Evolutionary conservation across 2,888 invertebrate genomes (phyloP), one percentile per base, ranked within the genome.

Genomic region (Andrena minutula): DNA sequence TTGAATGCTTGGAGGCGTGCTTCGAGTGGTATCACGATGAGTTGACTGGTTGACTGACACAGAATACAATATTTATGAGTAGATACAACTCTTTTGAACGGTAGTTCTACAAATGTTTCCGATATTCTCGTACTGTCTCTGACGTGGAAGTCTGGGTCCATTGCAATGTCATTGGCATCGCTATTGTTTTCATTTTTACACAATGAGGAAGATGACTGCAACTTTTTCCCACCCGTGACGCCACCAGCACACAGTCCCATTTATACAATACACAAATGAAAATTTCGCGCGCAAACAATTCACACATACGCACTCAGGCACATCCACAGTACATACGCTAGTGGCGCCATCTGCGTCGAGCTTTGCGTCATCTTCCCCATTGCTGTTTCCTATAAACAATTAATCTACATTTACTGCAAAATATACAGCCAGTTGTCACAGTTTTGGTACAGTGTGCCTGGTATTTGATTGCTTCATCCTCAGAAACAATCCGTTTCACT

Each of bases 1-100:
- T 74, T 76, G 23, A 69, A 83, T 10, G 66, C 76, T 73, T 84
- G 84, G 49, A 81, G 75, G 5, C 86, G 72, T 58, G 85, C 85
- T 74, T 86, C 65, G 35, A 61, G n/a, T 32, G 28, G 32, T 61
- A 61, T 61, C 61, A 61, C n/a, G 7, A 61, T 20, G 2, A 61
- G 32, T 6, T 61, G 20, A 16, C 30, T 32, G 2, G 7, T 30
- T 61, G 20, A 30, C 7, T 32, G 32, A 10, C 61, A 61, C n/a
- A 61, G 30, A 0, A 32, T 32, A n/a, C 32, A 61, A 61, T 61
- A 32, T 20, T 32, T 61, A 32, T 61, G 61, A 5, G 32, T 61
- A n/a, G 28, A n/a, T 2, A 61, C 32, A n/a, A 32, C 8, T 61
- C 61, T 61, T 61, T n/a, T 61, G n/a, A 61, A 61, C 3, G 30